Conservation (phyloP, 2,888 invertebrate genomes). For the Gibbula magus region DNA sequence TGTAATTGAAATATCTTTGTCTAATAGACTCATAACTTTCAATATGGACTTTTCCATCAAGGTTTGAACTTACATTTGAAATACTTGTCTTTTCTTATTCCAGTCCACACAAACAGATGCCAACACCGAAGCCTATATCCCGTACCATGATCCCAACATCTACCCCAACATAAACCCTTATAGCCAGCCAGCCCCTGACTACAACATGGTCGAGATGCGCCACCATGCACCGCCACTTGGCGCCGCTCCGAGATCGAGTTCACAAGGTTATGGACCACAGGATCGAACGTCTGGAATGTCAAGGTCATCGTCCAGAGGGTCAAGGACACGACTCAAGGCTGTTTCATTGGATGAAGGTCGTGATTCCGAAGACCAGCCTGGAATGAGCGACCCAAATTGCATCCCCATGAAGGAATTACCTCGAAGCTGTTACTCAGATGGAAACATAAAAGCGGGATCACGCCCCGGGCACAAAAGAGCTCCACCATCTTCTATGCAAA, state of each 20-base stretch:
- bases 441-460: constrained; percentile 34
- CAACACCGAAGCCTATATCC: not conserved
- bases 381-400: constrained; percentile 9
- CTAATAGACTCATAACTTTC: too few relatives aligned
- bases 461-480: constrained; percentile 20
- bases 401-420: constrained; percentile 25
- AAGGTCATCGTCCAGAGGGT: constrained; percentile 26
- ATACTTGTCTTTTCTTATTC: not conserved
- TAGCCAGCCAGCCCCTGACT: not conserved
- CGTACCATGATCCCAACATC: not conserved
- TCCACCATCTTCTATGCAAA: not conserved
- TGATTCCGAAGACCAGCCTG: constrained; percentile 15
- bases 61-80: too few relatives aligned
- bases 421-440: constrained; percentile 29
- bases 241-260: not conserved
- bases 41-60: too few relatives aligned
- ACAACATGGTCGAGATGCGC: not conserved
- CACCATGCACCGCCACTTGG: not conserved
- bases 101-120: constrained; percentile 4
- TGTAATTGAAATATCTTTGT: too few relatives aligned
- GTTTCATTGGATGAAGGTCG: constrained; percentile 42
- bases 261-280: not conserved
- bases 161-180: constrained; percentile 15
- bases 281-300: not conserved
- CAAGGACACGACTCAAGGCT: constrained; percentile 43